A percentile compares a stretch with the other conserved stretches of the same genome.
Evolutionary conservation across 2,888 invertebrate species (phyloP).

Genomic region (Dastarcus helophoroides): DNA sequence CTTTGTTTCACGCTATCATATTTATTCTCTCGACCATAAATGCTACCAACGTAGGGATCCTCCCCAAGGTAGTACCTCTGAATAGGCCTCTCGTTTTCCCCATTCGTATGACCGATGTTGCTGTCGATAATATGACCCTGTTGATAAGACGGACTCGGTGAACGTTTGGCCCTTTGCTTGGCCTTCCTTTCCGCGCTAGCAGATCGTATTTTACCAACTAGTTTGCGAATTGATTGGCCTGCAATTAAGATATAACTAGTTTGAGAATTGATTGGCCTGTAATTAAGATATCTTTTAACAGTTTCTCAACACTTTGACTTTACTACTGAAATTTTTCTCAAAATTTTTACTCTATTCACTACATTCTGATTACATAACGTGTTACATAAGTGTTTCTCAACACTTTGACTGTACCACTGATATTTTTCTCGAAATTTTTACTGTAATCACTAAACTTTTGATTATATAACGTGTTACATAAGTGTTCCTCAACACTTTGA

Average conservation of each 20-base stretch:
- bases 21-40: slow-evolving; percentile 75
- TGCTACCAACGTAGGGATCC: slow-evolving; percentile 73
- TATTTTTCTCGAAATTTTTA: no score
- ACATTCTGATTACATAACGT: no score
- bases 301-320: no score
- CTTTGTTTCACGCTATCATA: slow-evolving; percentile 56
- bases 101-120: slow-evolving; percentile 30
- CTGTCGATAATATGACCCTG: slow-evolving; percentile 44
- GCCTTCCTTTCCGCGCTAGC: slow-evolving; percentile 57
- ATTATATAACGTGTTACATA: no score
- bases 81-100: slow-evolving; percentile 38
- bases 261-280: slow-evolving; percentile 71
- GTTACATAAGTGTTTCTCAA: no score
- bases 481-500: no score
- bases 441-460: no score
- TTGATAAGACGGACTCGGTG: slow-evolving; percentile 48
- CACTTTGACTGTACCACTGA: no score
- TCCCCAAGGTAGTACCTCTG: slow-evolving; percentile 78
- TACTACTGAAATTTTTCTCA: no score
- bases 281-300: slow-evolving; percentile 11
- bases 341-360: no score
- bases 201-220: slow-evolving; percentile 72
- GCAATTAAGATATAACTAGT: slow-evolving; percentile 44
- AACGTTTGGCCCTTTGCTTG: slow-evolving; percentile 46
- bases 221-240: slow-evolving; percentile 70